Conservation (phyloP, 2,797 vertebrate genomes). For the Decapterus maruadsi region DNA sequence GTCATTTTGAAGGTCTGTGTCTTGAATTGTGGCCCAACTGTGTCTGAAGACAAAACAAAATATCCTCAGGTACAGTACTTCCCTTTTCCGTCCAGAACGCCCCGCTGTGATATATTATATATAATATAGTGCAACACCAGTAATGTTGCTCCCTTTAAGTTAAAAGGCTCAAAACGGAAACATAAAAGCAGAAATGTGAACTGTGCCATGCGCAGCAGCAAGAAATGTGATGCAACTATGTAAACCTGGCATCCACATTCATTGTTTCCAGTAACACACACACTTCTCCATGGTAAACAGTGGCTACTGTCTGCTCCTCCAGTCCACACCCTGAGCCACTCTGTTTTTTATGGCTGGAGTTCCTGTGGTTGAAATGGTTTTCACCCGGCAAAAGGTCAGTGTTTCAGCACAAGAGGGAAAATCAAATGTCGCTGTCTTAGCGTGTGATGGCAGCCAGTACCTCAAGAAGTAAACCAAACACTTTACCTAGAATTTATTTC, state of each 20-base stretch:
- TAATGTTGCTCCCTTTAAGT: too few relatives aligned
- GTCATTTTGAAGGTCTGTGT: not conserved
- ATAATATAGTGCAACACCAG: too few relatives aligned
- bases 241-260: constrained; percentile 37
- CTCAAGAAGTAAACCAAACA: constrained; percentile 10
- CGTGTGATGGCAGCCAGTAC: not conserved
- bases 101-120: not conserved
- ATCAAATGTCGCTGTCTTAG: constrained; percentile 17
- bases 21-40: not conserved
- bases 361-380: constrained; percentile 51
- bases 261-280: constrained; percentile 36
- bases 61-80: not conserved
- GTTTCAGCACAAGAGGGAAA: constrained; percentile 15
- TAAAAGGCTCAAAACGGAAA: too few relatives aligned
- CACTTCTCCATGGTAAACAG: constrained; percentile 42
- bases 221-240: constrained; percentile 24
- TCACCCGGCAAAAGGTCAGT: constrained; percentile 24
- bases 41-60: not conserved
- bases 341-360: constrained; percentile 45
- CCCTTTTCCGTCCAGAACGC: too few relatives aligned
- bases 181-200: too few relatives aligned
- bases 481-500: constrained; percentile 68
- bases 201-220: constrained; percentile 3
- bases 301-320: constrained; percentile 15
- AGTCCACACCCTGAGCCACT: constrained; percentile 37